Conservation (phyloP, 2,797 vertebrate genomes). For the Schizothorax lantsangensis region DNA sequence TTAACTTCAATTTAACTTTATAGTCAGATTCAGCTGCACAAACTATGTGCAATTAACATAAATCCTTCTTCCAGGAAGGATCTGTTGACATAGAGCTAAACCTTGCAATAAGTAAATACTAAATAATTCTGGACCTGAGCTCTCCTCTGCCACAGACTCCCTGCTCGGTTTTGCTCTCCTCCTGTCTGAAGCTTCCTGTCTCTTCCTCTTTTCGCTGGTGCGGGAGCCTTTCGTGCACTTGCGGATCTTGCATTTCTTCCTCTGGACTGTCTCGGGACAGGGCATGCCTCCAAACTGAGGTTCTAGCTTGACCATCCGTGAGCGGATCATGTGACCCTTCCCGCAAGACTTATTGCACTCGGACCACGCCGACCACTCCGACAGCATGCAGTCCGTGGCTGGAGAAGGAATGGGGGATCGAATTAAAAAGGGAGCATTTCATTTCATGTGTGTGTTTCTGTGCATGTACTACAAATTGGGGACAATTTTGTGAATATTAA, state of each 20-base stretch:
- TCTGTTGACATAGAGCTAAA: not conserved
- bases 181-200: constrained; percentile 77
- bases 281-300: constrained; percentile 88
- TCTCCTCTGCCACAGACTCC: constrained; percentile 79
- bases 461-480: not conserved
- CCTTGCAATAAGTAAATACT: not conserved
- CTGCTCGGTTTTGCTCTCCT: constrained; percentile 80
- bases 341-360: constrained; percentile 98
- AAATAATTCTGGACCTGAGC: constrained; percentile 77
- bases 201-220: constrained; percentile 75
- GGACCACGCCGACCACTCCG: constrained; percentile 95
- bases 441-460: not conserved
- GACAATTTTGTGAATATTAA: not conserved
- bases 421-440: not conserved
- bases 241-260: constrained; percentile 91
- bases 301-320: constrained; percentile 93
- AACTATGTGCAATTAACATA: not conserved
- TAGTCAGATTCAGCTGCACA: not conserved
- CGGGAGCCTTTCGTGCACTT: constrained; percentile 85
- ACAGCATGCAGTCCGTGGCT: constrained; percentile 93
- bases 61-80: constrained; percentile 1
- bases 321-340: constrained; percentile 94
- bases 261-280: constrained; percentile 93
- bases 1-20: not conserved
- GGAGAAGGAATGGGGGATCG: not conserved